Evolutionary conservation across 2,888 invertebrate genomes (phyloP), one percentile per base, ranked within the genome.

Genomic region (Eupithecia pulchellata): DNA sequence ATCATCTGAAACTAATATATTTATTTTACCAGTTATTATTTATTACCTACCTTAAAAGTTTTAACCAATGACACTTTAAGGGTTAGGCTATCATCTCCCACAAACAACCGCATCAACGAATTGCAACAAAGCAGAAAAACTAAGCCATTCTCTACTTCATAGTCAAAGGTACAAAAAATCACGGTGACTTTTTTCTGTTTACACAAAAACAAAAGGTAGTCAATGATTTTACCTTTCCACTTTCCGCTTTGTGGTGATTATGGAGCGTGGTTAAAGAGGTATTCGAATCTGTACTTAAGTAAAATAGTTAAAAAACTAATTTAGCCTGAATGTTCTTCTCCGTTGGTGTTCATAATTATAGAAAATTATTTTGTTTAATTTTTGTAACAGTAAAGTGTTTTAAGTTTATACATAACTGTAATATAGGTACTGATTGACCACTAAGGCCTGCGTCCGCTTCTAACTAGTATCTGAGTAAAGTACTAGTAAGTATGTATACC

Each of bases 121-220:
- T 60, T 32, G 32, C 32, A 32, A 32, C 32, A 32, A 11, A n/a
- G 17, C n/a, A 29, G 17, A 60, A 60, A 60, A 60, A 32, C n/a
- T 60, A 13, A n/a, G 20, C 32, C 29, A 60, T 32, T 32, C 60
- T 60, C 60, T 32, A 60, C n/a, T 32, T 60, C 32, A 36, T 34
- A 34, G 34, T 34, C 20, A 61, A 34, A 32, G 34, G 20, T 34
- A 61, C 25, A 32, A 61, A 61, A 34, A 34, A 60, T n/a, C 20
- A 32, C 60, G 32, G 32, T 4, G 29, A 32, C 17, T 20, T 32
- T 60, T 32, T 11, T 60, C 60, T 60, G 32, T 11, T 30, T 60
- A 61, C 61, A 25, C 61, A 34, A 34, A 61, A 61, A 61, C 34
- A 61, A 34, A 61, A n/a, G 34, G 30, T 36, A 25, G 14, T 61